Conservation (phyloP, 2,797 vertebrate species). For the Labroides dimidiatus region DNA sequence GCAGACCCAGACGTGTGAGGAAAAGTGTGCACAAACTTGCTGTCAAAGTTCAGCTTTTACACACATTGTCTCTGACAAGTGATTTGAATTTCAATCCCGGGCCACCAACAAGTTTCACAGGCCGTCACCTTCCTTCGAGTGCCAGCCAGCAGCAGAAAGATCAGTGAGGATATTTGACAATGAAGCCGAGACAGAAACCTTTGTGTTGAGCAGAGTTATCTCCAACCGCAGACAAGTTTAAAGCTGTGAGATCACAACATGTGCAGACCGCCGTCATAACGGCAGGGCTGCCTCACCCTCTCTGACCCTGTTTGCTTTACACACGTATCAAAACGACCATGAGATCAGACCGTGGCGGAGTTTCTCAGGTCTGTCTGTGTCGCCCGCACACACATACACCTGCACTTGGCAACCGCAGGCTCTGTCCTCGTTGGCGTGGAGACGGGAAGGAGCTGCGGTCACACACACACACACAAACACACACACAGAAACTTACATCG, state of each 20-base stretch:
- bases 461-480: conserved; percentile 39
- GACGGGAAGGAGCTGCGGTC: conserved; percentile 76
- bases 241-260: conserved; percentile 65
- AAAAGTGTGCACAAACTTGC: conserved; percentile 60
- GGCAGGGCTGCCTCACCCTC: conserved; percentile 56
- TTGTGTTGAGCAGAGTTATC: conserved; percentile 56
- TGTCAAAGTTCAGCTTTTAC: conserved; percentile 65
- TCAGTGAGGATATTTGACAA: conserved; percentile 65
- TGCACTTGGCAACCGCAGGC: conserved; percentile 71
- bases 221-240: conserved; percentile 76
- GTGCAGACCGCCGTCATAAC: conserved; percentile 72
- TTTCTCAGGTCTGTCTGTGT: conserved; percentile 82
- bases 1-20: conserved; percentile 69
- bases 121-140: conserved; percentile 19
- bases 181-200: conserved; percentile 65
- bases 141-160: conserved; percentile 44
- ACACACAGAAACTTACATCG: conserved; percentile 42
- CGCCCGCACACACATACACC: conserved; percentile 65
- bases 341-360: conserved; percentile 76
- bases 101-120: conserved; percentile 62
- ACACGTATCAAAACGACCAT: conserved; percentile 80
- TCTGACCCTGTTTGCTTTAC: conserved; percentile 66
- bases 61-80: conserved; percentile 61
- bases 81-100: conserved; percentile 69
- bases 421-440: conserved; percentile 78